Evolutionary conservation across 2,797 vertebrate species (phyloP), one percentile per base, ranked within the genome.

Genomic region (Acanthurus lineatus): DNA sequence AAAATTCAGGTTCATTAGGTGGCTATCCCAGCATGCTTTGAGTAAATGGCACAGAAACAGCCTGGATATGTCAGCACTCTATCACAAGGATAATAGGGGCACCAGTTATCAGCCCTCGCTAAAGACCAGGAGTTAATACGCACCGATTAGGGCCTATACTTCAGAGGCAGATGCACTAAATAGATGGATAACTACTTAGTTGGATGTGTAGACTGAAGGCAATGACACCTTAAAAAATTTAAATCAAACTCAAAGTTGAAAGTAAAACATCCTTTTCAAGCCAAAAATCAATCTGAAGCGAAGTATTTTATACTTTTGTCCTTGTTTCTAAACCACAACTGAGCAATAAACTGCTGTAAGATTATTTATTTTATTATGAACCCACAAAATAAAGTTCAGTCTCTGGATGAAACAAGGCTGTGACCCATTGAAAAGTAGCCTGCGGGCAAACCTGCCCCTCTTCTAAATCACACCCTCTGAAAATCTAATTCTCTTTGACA

Each of bases 391-490:
- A 72, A 77, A 25, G 25, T 63, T 38, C 53, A 19, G 17, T 67
- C 19, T 40, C 49, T 73, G 12, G 35, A 70, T 77, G 19, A 72
- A 76, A 85, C 59, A 53, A 71, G 48, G 38, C 56, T 56, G 63
- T 78, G 77, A 67, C 53, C 59, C 20, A 45, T 9, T 77, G 53
- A 61, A 81, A 81, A 32, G 20, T n/a, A 40, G 76, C 82, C 57
- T 7, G 3, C 44, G 62, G 69, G 22, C 64, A 79, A 54, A 70
- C 25, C 51, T 63, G 62, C 19, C 51, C 53, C 32, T 70, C 28
- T 62, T n/a, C 9, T 75, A 79, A 86, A 73, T 57, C 40, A 51
- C n/a, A 0, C 59, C 5, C 6, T 44, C 71, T 69, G 19, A 67
- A 58, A 69, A 58, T 9, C 28, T 5, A 16, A 75, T 63, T 77